A percentile compares a stretch with the other conserved stretches of the same genome.
Evolutionary conservation across 2,888 invertebrate genomes (phyloP).

Genomic region (Ommatoiulus sabulosus): DNA sequence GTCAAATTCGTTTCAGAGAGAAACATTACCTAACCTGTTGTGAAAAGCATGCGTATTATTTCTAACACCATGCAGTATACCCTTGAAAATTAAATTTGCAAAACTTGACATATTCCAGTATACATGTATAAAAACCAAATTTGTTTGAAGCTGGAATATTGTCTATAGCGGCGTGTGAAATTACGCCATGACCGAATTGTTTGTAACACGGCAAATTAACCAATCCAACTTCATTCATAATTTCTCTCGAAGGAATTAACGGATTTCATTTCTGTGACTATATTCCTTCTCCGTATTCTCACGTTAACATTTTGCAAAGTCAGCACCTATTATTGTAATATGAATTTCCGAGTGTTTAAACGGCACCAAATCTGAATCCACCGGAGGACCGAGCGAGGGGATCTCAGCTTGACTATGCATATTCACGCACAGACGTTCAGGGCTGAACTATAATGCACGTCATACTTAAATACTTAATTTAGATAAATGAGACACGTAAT

Average conservation of each 20-base stretch:
- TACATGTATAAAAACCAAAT: no score
- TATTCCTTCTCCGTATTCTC: conserved; percentile 5
- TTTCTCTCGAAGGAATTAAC: conserved; percentile 1
- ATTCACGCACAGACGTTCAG: conserved; percentile 4
- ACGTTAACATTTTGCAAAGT: background rate
- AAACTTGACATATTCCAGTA: background rate
- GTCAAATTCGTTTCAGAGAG: no score
- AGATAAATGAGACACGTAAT: conserved; percentile 36
- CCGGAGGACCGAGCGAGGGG: background rate
- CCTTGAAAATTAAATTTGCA: no score
- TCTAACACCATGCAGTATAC: no score
- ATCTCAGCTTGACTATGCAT: conserved; percentile 30
- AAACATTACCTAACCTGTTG: no score
- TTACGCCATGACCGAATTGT: background rate
- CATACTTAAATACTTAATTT: conserved; percentile 40
- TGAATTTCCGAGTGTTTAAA: conserved; percentile 28
- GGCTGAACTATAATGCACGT: conserved; percentile 12
- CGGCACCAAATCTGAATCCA: background rate
- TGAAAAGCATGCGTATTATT: no score
- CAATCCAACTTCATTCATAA: background rate
- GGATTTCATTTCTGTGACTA: background rate
- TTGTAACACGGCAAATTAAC: background rate
- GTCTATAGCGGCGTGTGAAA: background rate
- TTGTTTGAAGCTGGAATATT: background rate
- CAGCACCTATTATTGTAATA: background rate